A percentile compares a stretch with the other conserved stretches of the same genome.
These are phyloP conservation scores for Globicephala melas DNA, from an alignment of 2,113 vertebrate species.

Conservation along the genomic window DNA sequence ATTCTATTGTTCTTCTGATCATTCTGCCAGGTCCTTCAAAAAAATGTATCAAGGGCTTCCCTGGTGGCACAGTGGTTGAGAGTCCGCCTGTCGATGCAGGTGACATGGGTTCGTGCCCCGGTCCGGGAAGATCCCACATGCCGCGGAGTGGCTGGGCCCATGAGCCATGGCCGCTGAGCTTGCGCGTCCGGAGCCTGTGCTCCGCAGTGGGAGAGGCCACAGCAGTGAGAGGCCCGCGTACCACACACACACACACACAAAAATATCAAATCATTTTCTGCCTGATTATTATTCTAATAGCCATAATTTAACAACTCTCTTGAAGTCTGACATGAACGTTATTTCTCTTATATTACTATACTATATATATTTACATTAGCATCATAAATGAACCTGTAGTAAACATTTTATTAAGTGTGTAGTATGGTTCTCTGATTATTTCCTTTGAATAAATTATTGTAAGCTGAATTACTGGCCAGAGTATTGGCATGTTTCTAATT, in stretches of 20 bases:
- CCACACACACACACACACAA: not conserved
- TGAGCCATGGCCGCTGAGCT: no score
- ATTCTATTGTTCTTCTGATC: not conserved
- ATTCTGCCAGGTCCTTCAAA: not conserved
- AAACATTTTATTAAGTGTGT: not conserved
- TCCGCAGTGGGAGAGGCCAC: no score
- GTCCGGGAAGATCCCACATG: no score
- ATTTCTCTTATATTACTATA: not conserved
- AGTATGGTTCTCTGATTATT: not conserved
- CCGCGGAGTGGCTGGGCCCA: no score
- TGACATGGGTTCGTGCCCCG: no score
- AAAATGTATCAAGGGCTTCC: not conserved
- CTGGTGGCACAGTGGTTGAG: no score
- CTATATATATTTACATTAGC: not conserved
- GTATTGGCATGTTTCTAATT: not conserved
- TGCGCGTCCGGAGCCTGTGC: no score
- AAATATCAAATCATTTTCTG: not conserved
- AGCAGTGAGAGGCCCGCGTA: no score
- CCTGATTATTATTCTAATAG: not conserved
- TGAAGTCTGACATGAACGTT: not conserved
- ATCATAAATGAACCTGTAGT: not conserved
- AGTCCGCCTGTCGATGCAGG: no score
- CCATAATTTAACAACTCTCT: not conserved
- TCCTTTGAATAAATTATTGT: not conserved
- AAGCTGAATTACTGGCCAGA: not conserved